phyloP scores from a whole-genome alignment of 2,113 vertebrate genomes.

The human (Homo sapiens) region DNA sequence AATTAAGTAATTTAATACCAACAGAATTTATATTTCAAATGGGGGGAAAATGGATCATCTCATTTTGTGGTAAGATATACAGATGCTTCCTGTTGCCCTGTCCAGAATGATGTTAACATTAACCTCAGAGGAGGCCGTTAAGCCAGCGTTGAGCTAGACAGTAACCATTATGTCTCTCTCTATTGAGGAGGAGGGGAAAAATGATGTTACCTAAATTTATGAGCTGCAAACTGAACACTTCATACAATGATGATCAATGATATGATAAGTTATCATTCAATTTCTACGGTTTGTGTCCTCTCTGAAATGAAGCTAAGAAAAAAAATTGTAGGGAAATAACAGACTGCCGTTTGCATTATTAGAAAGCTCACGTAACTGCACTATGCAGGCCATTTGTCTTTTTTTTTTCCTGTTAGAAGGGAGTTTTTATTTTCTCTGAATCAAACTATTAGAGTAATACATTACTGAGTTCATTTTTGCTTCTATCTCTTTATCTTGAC shows the following conservation, averaged over 20 bases:
- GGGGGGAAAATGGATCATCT: neutral
- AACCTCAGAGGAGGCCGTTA: constrained; percentile 64
- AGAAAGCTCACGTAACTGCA: neutral
- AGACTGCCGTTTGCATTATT: neutral
- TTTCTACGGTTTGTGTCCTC: neutral
- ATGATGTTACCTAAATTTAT: neutral
- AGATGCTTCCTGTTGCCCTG: constrained; percentile 73
- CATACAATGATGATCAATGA: neutral
- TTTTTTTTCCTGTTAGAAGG: neutral
- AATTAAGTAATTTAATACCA: constrained; percentile 39
- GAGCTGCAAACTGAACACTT: neutral
- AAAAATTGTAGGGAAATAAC: neutral
- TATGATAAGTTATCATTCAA: neutral
- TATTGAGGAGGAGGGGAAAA: neutral
- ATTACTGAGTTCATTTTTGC: neutral
- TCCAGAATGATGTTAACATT: constrained; percentile 51
- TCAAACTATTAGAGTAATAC: neutral
- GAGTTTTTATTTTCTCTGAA: neutral
- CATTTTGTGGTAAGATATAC: constrained; percentile 50
- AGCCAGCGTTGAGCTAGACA: neutral
- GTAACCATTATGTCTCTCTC: neutral
- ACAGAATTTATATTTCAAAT: constrained; percentile 38
- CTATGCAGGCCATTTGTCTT: neutral
- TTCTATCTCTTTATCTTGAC: neutral
- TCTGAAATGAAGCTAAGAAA: constrained; percentile 38